Percentiles rank a stretch among this genome's conserved stretches.
These are phyloP conservation scores for Protomyctophum bolini DNA, from an alignment of 2,113 vertebrate genomes.

Conservation along the genomic window DNA sequence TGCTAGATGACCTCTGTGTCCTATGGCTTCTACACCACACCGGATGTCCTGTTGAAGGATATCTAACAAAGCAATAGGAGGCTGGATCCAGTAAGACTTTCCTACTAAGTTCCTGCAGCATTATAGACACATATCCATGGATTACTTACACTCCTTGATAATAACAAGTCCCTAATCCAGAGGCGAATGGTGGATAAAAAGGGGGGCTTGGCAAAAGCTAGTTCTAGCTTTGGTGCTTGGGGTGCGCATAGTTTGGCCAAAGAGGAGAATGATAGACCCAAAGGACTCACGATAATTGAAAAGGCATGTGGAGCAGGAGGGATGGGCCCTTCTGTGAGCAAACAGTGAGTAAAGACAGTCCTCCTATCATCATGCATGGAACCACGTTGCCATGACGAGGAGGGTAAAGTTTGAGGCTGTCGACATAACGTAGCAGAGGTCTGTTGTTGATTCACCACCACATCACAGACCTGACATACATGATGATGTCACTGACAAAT, in stretches of 20 bases:
- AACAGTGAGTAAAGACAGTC: neutral
- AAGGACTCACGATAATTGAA: slow-evolving; percentile 16
- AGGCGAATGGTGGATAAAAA: neutral
- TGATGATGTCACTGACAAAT: slow-evolving; percentile 45
- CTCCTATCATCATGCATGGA: neutral
- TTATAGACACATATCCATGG: neutral
- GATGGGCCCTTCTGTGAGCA: slow-evolving; percentile 5
- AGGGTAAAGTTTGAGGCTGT: slow-evolving; percentile 23
- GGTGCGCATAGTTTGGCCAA: slow-evolving; percentile 3
- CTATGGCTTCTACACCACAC: too few species aligned
- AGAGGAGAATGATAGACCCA: neutral
- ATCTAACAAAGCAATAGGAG: neutral
- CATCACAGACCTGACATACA: slow-evolving; percentile 21
- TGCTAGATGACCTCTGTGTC: too few species aligned
- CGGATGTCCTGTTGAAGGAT: too few species aligned
- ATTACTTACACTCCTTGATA: neutral
- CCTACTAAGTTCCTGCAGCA: neutral
- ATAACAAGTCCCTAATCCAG: neutral
- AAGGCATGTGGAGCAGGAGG: slow-evolving; percentile 10
- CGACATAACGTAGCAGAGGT: slow-evolving; percentile 8
- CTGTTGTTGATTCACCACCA: slow-evolving; percentile 44
- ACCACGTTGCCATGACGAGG: slow-evolving; percentile 21
- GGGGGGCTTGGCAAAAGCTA: neutral
- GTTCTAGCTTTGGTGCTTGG: neutral
- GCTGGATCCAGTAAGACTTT: neutral